Evolutionary conservation across 2,113 vertebrate genomes (phyloP), one percentile per base, ranked within the genome.

Genomic region (Psettodes erumei): DNA sequence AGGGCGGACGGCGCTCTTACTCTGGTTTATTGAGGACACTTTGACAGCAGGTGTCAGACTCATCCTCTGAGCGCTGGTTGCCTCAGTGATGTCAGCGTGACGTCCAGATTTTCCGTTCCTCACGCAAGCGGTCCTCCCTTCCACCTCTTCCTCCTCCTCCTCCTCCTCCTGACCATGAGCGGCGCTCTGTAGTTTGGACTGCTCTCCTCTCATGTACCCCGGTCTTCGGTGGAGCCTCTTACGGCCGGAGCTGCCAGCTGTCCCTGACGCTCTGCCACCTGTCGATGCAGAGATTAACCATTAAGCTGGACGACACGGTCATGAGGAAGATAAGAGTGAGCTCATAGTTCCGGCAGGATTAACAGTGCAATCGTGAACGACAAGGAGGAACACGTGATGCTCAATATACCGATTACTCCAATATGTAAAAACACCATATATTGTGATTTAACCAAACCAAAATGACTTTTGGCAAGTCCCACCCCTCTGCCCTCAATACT

Each of bases 181-280:
- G 30, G 62, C 25, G 67, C 67, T 77, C 70, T 81, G 85, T 27
- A 77, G 79, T 54, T 78, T 84, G 83, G 79, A 27, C 53, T 75
- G 82, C 30, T 94, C 81, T 19, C 82, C 82, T 75, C 95, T 94
- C 96, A 96, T 88, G 87, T 95, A 96, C 38, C 95, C 96, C 0
- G 94, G 95, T 71, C 93, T 93, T 80, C 77, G 92, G 59, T 92
- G 90, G 86, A 94, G 86, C 76, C 92, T 93, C 91, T 93, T 95
- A 64, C 11, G 73, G 53, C 77, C 65, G 42, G 73, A 78, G 4
- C 28, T 83, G 4, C 71, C 81, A 48, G 82, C 79, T 51, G 86
- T 58, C 53, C 50, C 85, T 8, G 91, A 66, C 62, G 84, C 85
- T 55, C 75, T 82, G 71, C 69, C 81, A 91, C 87, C 84, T 90